Conservation (phyloP, 2,113 vertebrate species). For the Phylloscopus trochiloides region DNA sequence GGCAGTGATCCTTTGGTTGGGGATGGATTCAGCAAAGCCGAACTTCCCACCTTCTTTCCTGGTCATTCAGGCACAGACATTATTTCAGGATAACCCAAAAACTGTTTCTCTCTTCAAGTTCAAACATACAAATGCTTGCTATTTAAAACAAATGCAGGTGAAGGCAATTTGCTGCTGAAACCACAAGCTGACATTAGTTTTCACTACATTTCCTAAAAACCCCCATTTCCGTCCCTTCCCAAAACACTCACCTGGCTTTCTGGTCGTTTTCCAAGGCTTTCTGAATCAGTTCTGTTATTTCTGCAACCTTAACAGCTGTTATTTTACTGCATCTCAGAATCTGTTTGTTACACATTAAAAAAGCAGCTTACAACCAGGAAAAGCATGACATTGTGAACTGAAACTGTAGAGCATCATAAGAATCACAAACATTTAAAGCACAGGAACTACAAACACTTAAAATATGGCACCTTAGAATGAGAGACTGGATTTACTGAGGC, state of each 20-base stretch:
- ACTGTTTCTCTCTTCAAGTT: background rate
- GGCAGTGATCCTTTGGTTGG: conserved; percentile 86
- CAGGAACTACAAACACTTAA: background rate
- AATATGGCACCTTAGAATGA: background rate
- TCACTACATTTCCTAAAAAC: background rate
- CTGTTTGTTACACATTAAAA: conserved; percentile 65
- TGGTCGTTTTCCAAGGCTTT: conserved; percentile 92
- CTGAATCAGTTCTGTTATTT: conserved; percentile 92
- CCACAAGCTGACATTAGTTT: background rate
- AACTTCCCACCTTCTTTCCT: conserved; percentile 92
- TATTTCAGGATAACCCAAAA: background rate
- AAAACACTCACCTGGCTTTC: conserved; percentile 80
- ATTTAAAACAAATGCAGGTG: background rate
- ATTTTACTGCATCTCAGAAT: conserved; percentile 96
- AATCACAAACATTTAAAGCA: background rate
- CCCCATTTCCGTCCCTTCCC: background rate
- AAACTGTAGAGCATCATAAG: background rate
- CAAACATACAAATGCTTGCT: background rate
- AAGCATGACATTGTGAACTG: background rate
- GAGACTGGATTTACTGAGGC: accelerated
- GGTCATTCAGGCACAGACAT: background rate
- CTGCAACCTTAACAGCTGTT: conserved; percentile 92
- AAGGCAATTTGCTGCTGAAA: background rate
- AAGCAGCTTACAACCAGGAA: background rate
- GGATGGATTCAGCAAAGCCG: conserved; percentile 92